Conservation (phyloP, 2,888 invertebrate species). For the Pristionchus maxplancki region DNA sequence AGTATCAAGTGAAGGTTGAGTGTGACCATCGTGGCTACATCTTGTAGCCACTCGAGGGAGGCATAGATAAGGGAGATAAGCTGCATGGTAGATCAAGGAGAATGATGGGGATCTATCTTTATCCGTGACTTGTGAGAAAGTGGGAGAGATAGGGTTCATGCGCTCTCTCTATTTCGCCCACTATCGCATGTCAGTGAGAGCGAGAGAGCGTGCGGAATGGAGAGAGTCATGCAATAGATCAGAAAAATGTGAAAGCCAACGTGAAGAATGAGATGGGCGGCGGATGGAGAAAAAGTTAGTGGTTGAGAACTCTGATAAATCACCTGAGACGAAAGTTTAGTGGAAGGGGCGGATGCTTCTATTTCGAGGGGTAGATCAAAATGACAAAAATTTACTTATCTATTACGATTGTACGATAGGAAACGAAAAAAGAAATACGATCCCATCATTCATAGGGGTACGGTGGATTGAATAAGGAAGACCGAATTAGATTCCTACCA, state of each 20-base stretch:
- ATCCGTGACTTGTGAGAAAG: not conserved
- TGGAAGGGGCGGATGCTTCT: not conserved
- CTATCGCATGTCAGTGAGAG: not conserved
- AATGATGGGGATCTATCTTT: not conserved
- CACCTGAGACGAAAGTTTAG: slow-evolving; percentile 9
- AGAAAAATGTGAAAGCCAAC: not conserved
- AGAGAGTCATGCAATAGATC: not conserved
- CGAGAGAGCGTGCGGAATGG: not conserved
- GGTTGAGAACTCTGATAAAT: slow-evolving; percentile 2
- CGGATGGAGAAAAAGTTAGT: not conserved
- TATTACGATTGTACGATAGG: too few relatives aligned
- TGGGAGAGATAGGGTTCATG: not conserved
- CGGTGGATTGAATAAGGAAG: too few relatives aligned
- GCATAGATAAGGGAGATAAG: not conserved
- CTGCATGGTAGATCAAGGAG: not conserved
- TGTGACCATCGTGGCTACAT: not conserved
- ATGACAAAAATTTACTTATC: too few relatives aligned
- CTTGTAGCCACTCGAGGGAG: not conserved
- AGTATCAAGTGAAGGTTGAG: too few relatives aligned
- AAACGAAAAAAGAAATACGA: too few relatives aligned
- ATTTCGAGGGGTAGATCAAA: too few relatives aligned
- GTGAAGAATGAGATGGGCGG: slow-evolving; percentile 28
- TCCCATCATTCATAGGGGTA: too few relatives aligned
- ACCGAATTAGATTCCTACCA: not conserved
- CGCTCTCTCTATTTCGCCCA: not conserved